Base-by-base conservation (phyloP, 2,113 vertebrate genomes). In the Ageneiosus marmoratus region DNA sequence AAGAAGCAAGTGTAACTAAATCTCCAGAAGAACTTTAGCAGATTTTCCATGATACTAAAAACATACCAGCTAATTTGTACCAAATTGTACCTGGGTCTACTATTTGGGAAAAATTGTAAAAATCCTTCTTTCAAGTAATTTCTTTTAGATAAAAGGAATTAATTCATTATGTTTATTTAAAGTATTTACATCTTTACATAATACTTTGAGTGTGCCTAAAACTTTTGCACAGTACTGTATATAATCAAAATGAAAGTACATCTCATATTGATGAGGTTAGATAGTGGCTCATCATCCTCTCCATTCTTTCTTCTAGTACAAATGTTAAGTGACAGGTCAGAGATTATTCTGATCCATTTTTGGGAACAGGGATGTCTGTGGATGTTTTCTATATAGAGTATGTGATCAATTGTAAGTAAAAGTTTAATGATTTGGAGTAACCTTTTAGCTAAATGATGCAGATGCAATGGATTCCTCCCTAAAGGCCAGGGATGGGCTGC, bases 391-490 rank as follows among this genome's bases (percentile, higher is more conserved):
- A 70, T 41, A 44, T 10, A 44, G 5, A 75, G 16, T 34, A 75
- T 53, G 27, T 7, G 6, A 18, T 76, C 51, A 55, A 15, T 55
- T 18, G 12, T 27, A 76, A 76, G 32, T 55, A 76, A 53, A 75
- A 76, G 50, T 37, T 37, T 10, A 76, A 76, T 76, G 50, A 76
- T 76, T 76, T 76, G 29, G 73, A 3, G 55, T 76, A 55, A 55
- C 50, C 73, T 75, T 75, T 75, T 22, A 75, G 29, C 48, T 55
- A n/a, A 76, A 55, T 76, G 10, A 76, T 55, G 18, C 51, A 76
- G 73, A 55, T 76, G 73, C 29, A 55, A 55, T 76, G 20, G 51
- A 76, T 76, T 55, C 51, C 18, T 76, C 73, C 73, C 73, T 18
- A 76, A 76, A 76, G 73, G 10, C 50, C 73, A 22, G 50, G 27